Percentiles rank a stretch among this genome's conserved stretches.
Conservation (phyloP, 2,797 vertebrate species). For the Odontamblyopus lacepedii region DNA sequence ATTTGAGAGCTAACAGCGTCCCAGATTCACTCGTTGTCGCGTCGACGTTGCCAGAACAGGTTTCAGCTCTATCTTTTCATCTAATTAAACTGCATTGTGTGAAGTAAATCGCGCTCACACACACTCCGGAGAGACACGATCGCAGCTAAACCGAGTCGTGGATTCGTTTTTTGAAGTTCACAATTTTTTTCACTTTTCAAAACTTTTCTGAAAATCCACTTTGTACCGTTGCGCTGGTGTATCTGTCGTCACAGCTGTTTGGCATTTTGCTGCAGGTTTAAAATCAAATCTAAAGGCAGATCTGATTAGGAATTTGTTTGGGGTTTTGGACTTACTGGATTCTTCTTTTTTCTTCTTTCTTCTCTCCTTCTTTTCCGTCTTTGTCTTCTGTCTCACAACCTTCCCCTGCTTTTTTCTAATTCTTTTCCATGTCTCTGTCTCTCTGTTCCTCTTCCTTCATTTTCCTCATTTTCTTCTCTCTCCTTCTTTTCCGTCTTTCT, state of each 20-base stretch:
- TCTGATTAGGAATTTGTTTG: slow-evolving; percentile 1
- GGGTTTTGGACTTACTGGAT: not conserved
- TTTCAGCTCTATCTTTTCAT: too few species aligned
- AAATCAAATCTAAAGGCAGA: not conserved
- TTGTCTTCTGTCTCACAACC: too few species aligned
- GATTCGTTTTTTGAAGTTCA: too few species aligned
- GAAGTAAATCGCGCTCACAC: too few species aligned
- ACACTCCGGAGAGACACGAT: too few species aligned
- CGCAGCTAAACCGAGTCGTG: too few species aligned
- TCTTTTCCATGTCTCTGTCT: not conserved
- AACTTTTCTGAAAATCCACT: not conserved
- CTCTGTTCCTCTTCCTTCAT: slow-evolving; percentile 6
- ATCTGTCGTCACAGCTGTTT: not conserved
- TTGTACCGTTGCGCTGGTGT: not conserved
- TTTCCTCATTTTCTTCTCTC: not conserved
- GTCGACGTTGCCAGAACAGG: too few species aligned
- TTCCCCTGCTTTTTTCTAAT: too few species aligned
- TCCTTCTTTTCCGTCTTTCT: not conserved
- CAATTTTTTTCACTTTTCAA: not conserved
- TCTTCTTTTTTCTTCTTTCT: not conserved
- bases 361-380: too few species aligned
- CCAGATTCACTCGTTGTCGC: too few species aligned
- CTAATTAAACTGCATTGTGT: too few species aligned
- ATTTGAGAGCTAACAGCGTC: too few species aligned
- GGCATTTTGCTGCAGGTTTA: slow-evolving; percentile 1